Evolutionary conservation across 2,797 vertebrate species (phyloP).

Genomic region (Thalassophryne amazonica): DNA sequence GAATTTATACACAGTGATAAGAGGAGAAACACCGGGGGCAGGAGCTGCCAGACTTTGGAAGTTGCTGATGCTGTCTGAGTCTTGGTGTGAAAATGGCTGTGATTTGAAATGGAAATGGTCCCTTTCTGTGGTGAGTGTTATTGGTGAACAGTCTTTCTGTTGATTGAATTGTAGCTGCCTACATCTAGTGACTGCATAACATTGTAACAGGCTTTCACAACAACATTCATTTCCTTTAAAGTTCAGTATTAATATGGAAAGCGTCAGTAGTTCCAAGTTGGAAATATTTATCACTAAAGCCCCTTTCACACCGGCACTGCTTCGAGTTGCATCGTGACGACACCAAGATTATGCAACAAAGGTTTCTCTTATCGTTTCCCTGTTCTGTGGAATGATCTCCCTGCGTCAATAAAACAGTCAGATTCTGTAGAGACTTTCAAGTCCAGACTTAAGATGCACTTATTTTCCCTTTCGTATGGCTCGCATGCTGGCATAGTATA

Average conservation of each 20-base stretch:
- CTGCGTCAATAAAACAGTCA: too few relatives aligned
- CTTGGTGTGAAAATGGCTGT: conserved; percentile 45
- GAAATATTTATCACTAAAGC: conserved; percentile 48
- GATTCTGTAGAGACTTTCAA: too few relatives aligned
- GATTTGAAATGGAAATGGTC: conserved; percentile 66
- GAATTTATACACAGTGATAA: conserved; percentile 29
- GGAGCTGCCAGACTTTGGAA: conserved; percentile 34
- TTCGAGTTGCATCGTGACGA: too few relatives aligned
- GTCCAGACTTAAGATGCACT: too few relatives aligned
- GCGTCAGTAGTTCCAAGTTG: conserved; percentile 43
- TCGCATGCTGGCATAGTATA: too few relatives aligned
- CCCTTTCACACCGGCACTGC: too few relatives aligned
- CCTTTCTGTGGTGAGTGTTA: conserved; percentile 34
- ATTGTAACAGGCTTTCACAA: conserved; percentile 35
- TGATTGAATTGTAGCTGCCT: conserved; percentile 53
- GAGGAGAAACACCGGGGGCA: conserved; percentile 18
- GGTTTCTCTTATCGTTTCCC: too few relatives aligned
- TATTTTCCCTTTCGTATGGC: too few relatives aligned
- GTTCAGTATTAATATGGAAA: conserved; percentile 53
- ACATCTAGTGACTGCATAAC: conserved; percentile 32
- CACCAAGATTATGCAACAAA: too few relatives aligned
- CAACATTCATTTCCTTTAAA: conserved; percentile 47
- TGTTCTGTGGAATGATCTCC: too few relatives aligned
- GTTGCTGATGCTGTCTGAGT: conserved; percentile 28
- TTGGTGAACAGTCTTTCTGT: conserved; percentile 40